Evolutionary conservation across 2,113 vertebrate species (phyloP).

Genomic region (Rhagologus leucostigma): DNA sequence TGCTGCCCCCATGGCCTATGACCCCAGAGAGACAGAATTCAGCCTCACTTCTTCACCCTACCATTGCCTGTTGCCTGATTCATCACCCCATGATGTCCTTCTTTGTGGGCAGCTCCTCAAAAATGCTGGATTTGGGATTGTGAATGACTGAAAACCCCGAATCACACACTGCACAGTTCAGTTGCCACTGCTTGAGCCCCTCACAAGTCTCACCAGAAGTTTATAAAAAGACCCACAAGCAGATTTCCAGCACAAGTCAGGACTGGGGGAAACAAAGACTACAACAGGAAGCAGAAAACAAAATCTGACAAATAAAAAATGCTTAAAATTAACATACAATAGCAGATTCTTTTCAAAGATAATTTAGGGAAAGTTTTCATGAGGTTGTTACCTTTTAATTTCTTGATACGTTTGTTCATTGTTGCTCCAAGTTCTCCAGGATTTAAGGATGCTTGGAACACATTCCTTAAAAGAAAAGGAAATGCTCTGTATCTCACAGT

Average conservation of each 20-base stretch:
- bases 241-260: neutral
- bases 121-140: neutral
- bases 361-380: neutral
- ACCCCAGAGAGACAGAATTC: neutral
- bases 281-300: neutral
- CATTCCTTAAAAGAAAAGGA: neutral
- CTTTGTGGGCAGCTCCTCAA: neutral
- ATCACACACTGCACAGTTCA: neutral
- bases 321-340: neutral
- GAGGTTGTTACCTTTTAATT: neutral
- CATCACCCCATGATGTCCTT: accelerated
- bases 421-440: neutral
- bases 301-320: neutral
- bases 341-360: neutral
- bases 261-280: neutral
- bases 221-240: neutral
- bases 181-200: neutral
- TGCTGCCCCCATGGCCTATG: neutral
- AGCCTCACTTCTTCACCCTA: neutral
- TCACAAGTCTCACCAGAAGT: neutral
- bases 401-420: neutral
- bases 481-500: neutral
- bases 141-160: accelerated
- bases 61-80: neutral
- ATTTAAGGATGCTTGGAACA: neutral